Percentiles rank a stretch among this genome's conserved stretches.
These are phyloP conservation scores for Chelonus formosanus DNA, from an alignment of 2,888 invertebrate genomes.

Conservation along the genomic window DNA sequence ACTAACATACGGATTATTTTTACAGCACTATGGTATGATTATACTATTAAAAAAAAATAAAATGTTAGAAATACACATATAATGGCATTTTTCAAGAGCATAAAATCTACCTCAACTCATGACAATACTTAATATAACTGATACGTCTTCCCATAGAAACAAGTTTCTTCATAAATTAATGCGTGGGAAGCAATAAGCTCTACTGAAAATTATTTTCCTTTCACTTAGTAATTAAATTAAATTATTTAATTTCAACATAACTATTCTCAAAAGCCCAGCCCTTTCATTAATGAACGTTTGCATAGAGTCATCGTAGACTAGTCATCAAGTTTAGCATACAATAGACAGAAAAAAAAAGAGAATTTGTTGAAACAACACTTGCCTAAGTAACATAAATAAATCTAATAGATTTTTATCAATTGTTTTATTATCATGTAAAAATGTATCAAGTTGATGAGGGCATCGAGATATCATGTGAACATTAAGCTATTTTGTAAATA, in stretches of 20 bases:
- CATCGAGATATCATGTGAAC: too few relatives aligned
- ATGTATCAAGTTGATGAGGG: too few relatives aligned
- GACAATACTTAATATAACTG: not conserved
- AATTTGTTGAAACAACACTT: slow-evolving; percentile 2
- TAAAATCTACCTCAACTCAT: slow-evolving; percentile 1
- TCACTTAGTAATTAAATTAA: slow-evolving; percentile 25
- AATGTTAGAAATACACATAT: not conserved
- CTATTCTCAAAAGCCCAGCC: slow-evolving; percentile 15
- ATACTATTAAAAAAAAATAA: not conserved
- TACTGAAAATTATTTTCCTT: slow-evolving; percentile 31
- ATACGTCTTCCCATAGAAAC: slow-evolving; percentile 29
- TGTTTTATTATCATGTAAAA: not conserved
- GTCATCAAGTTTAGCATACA: slow-evolving; percentile 16
- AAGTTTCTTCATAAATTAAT: slow-evolving; percentile 20
- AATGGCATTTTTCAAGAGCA: not conserved
- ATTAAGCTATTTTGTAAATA: too few relatives aligned
- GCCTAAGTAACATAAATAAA: too few relatives aligned
- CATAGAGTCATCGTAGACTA: slow-evolving; percentile 1
- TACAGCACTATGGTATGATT: too few relatives aligned
- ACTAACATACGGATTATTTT: too few relatives aligned
- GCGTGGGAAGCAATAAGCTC: slow-evolving; percentile 32
- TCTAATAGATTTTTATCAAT: slow-evolving; percentile 6
- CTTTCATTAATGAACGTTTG: slow-evolving; percentile 12
- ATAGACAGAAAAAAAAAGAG: slow-evolving; percentile 12
- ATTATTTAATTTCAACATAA: slow-evolving; percentile 18